phyloP scores from a whole-genome alignment of 2,113 vertebrate genomes.

The Thomomys bottae region DNA sequence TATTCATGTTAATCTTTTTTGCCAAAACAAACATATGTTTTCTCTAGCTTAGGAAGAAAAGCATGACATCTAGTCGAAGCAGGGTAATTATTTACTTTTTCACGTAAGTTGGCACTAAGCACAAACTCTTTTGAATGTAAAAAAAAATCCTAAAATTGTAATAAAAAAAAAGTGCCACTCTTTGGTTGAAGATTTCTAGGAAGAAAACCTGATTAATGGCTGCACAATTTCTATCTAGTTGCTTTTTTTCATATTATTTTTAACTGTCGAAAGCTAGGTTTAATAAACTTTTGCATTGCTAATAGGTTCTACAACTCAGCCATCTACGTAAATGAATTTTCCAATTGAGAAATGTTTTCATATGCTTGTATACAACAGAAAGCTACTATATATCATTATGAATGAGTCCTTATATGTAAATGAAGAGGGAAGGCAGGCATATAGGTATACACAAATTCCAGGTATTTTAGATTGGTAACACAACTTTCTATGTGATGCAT shows the following conservation, averaged over 20 bases:
- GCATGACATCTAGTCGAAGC: conserved; percentile 77
- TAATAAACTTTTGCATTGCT: neutral
- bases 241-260: neutral
- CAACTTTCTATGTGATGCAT: neutral
- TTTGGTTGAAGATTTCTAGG: neutral
- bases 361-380: conserved; percentile 16
- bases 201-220: neutral
- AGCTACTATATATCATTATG: neutral
- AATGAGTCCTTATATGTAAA: neutral
- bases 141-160: neutral
- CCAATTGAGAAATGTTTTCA: neutral
- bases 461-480: neutral
- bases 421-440: neutral
- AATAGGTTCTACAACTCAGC: neutral
- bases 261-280: neutral
- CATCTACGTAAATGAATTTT: neutral
- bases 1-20: conserved; percentile 2
- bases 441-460: neutral
- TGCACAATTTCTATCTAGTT: neutral
- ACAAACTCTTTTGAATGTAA: neutral
- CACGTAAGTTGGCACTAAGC: conserved; percentile 22
- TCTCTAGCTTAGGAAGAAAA: conserved; percentile 48
- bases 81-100: neutral
- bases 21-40: neutral
- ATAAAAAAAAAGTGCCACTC: conserved; percentile 8